Percentiles rank a stretch among this genome's conserved stretches.
phyloP scores from a whole-genome alignment of 2,888 invertebrate genomes.

The Drosophila mulleri region DNA sequence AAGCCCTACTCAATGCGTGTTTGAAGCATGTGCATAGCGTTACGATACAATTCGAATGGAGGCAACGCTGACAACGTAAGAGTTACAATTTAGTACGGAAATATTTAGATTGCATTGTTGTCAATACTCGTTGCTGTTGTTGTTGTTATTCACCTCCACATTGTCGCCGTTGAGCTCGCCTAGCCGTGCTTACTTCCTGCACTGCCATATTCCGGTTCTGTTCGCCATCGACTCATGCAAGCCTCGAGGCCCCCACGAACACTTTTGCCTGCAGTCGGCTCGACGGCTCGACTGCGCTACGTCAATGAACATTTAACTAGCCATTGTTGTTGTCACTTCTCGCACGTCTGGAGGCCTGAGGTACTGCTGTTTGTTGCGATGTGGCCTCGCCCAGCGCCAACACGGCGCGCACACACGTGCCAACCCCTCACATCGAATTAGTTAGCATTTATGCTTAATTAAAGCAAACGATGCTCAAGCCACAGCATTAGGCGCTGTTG shows the following conservation, averaged over 20 bases:
- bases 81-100: slow-evolving; percentile 40
- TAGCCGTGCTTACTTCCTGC: slow-evolving; percentile 37
- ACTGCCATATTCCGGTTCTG: slow-evolving; percentile 11
- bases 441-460: slow-evolving; percentile 57
- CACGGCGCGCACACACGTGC: slow-evolving; percentile 54
- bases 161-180: slow-evolving; percentile 5
- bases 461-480: slow-evolving; percentile 33
- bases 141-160: slow-evolving; percentile 11
- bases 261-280: slow-evolving; percentile 20
- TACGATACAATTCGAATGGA: slow-evolving; percentile 3
- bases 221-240: slow-evolving; percentile 42
- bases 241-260: slow-evolving; percentile 22
- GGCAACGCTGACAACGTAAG: slow-evolving; percentile 18
- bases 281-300: slow-evolving; percentile 2
- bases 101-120: slow-evolving; percentile 16
- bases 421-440: slow-evolving; percentile 50
- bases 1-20: slow-evolving; percentile 35
- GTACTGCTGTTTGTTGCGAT: not conserved
- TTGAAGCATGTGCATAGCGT: slow-evolving; percentile 36
- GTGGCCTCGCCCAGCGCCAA: slow-evolving; percentile 22
- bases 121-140: slow-evolving; percentile 7
- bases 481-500: slow-evolving; percentile 24
- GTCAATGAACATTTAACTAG: slow-evolving; percentile 32
- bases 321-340: slow-evolving; percentile 17
- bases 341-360: slow-evolving; percentile 18